Evolutionary conservation across 2,888 invertebrate genomes (phyloP).

Genomic region (Neocrepidodera transversa): DNA sequence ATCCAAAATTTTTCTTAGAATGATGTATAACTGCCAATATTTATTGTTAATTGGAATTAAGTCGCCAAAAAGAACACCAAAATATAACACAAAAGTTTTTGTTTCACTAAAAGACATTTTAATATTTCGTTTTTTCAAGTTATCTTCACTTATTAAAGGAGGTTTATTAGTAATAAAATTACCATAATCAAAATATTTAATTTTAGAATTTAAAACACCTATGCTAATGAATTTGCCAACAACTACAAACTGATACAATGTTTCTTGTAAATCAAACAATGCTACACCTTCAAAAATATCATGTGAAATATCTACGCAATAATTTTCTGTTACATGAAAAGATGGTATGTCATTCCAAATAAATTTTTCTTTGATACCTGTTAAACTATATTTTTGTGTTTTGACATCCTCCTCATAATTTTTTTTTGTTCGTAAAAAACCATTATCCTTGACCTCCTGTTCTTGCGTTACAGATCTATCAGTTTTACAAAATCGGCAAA

Average conservation of each 20-base stretch:
- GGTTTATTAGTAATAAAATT: constrained; percentile 9
- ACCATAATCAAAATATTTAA: constrained; percentile 30
- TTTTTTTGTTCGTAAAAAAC: constrained; percentile 18
- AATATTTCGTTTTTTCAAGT: constrained; percentile 2
- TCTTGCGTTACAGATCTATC: constrained; percentile 15
- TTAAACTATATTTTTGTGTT: constrained; percentile 28
- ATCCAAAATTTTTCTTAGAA: constrained; percentile 3
- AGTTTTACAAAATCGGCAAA: constrained; percentile 41
- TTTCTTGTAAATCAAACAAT: constrained; percentile 31
- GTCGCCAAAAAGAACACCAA: constrained; percentile 3
- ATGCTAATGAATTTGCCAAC: constrained; percentile 33
- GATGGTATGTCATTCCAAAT: constrained; percentile 33
- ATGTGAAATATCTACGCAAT: constrained; percentile 40
- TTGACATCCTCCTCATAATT: constrained; percentile 33
- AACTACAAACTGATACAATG: constrained; percentile 34
- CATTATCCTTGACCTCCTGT: constrained; percentile 13
- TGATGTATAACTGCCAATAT: not conserved
- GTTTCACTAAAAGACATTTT: not conserved
- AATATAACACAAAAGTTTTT: constrained; percentile 4
- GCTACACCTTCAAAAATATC: constrained; percentile 43
- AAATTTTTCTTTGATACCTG: constrained; percentile 36
- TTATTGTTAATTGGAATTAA: not conserved
- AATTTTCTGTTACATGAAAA: constrained; percentile 42
- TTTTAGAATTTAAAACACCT: constrained; percentile 27
- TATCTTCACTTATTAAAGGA: not conserved